Percentiles rank a stretch among this genome's conserved stretches.
These are phyloP conservation scores for Cardiocondyla obscurior DNA, from an alignment of 1,140 invertebrate genomes.

Conservation along the genomic window DNA sequence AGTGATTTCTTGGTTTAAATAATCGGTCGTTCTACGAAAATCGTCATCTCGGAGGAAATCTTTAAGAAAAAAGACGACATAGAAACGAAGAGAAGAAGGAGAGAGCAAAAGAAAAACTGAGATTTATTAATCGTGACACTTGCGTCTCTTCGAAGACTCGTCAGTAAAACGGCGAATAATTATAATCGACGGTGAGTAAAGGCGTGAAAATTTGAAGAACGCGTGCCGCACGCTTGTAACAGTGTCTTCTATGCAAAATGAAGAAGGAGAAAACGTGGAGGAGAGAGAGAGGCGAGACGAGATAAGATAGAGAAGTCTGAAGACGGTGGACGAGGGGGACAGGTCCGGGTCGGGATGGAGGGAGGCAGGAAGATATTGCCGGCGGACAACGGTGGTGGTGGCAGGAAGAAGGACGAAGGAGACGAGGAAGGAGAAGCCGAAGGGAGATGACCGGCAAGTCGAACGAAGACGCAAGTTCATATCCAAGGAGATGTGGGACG, in stretches of 20 bases:
- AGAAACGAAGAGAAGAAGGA: background rate
- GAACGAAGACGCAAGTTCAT: slow-evolving; percentile 82
- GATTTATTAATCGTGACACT: slow-evolving; percentile 20
- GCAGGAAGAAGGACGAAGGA: slow-evolving; percentile 71
- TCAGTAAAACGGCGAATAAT: background rate
- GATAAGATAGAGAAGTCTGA: slow-evolving; percentile 22
- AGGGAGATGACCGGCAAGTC: slow-evolving; percentile 68
- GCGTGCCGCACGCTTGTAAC: no score
- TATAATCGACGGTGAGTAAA: background rate
- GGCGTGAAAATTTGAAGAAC: background rate
- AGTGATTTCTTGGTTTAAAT: background rate
- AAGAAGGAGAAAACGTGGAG: background rate
- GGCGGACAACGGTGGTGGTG: slow-evolving; percentile 32
- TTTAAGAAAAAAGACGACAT: background rate
- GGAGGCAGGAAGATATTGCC: slow-evolving; percentile 48
- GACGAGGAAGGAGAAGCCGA: slow-evolving; percentile 68
- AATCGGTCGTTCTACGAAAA: background rate
- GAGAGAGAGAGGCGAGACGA: slow-evolving; percentile 32
- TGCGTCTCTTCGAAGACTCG: background rate
- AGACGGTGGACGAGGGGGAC: slow-evolving; percentile 33
- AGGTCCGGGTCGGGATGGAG: background rate
- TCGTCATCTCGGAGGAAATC: background rate
- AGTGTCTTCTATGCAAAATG: background rate
- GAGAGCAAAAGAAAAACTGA: background rate
- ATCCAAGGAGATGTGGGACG: slow-evolving; percentile 82